phyloP scores from a whole-genome alignment of 2,113 vertebrate species.

The Melanocharis versteri region DNA sequence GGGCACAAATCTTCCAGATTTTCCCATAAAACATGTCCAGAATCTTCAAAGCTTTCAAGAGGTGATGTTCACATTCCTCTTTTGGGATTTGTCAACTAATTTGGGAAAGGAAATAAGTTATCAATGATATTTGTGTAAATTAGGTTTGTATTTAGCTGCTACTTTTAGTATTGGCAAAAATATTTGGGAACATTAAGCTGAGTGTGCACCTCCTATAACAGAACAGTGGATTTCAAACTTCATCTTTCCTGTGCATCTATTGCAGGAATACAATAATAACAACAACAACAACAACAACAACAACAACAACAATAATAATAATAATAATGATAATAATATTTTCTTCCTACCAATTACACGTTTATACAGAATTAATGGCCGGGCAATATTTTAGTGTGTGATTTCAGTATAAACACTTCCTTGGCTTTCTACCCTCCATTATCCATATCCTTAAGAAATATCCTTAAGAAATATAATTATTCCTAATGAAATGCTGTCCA shows the following conservation, averaged over 20 bases:
- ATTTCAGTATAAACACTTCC: background rate
- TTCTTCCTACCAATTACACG: fast-evolving
- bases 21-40: background rate
- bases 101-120: background rate
- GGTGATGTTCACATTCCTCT: background rate
- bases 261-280: background rate
- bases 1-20: background rate
- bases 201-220: background rate
- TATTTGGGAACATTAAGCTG: background rate
- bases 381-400: background rate
- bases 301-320: too few relatives aligned
- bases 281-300: background rate
- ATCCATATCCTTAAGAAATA: too few relatives aligned
- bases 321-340: background rate
- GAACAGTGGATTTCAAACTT: background rate
- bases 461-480: background rate
- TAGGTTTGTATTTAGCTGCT: background rate
- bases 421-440: background rate
- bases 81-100: background rate
- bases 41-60: background rate
- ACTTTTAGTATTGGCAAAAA: background rate
- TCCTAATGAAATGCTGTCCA: background rate
- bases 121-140: background rate
- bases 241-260: background rate
- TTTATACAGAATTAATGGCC: background rate